phyloP scores from a whole-genome alignment of 2,113 vertebrate species.

The Passer montanus region DNA sequence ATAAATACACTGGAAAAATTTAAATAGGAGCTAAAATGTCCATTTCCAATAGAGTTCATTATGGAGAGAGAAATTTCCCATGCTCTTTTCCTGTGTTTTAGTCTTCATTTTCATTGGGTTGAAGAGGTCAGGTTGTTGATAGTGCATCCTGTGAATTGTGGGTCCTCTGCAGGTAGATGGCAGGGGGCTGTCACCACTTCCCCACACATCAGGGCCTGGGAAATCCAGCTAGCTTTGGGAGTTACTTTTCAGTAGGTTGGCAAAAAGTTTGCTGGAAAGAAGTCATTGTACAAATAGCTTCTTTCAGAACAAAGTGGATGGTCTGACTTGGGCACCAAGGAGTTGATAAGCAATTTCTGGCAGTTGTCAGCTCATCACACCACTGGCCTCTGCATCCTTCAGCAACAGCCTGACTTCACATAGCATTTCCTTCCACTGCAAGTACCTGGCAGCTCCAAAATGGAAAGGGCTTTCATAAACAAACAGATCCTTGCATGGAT shows the following conservation, averaged over 20 bases:
- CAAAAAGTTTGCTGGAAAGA: neutral
- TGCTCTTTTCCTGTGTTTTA: neutral
- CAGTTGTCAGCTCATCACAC: rapidly evolving
- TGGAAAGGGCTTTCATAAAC: neutral
- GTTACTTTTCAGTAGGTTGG: neutral
- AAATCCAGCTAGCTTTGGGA: neutral
- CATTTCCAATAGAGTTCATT: neutral
- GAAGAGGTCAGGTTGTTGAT: neutral
- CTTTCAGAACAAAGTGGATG: neutral
- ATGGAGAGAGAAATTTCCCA: neutral
- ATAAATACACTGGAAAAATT: neutral
- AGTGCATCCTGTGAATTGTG: neutral
- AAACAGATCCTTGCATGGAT: neutral
- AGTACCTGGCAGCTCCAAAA: neutral
- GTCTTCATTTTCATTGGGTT: neutral
- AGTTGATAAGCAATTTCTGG: neutral
- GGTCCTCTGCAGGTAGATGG: neutral
- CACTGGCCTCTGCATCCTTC: neutral
- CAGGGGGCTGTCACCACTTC: neutral
- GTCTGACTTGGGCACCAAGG: neutral
- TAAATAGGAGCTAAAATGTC: neutral
- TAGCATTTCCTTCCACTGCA: rapidly evolving
- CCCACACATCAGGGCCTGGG: rapidly evolving
- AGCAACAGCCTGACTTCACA: neutral
- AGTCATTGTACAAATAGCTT: neutral